A percentile compares a stretch with the other conserved stretches of the same genome.
Evolutionary conservation across 2,113 vertebrate species (phyloP).

Genomic region (Etheostoma cragini): DNA sequence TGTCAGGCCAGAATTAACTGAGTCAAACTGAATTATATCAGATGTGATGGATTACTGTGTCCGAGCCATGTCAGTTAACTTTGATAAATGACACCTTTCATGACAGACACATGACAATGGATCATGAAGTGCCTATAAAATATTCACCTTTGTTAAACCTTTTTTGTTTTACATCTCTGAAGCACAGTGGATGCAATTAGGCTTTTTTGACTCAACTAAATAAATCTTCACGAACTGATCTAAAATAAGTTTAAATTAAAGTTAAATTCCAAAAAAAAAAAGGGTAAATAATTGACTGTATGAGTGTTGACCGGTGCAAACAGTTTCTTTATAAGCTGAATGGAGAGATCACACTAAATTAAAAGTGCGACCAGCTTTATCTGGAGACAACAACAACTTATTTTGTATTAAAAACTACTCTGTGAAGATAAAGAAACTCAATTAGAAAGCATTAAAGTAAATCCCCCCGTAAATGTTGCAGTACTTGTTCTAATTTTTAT

Average conservation of each 20-base stretch:
- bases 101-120: slow-evolving; percentile 13
- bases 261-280: not conserved
- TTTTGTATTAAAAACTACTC: not conserved
- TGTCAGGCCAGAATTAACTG: slow-evolving; percentile 32
- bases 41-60: slow-evolving; percentile 15
- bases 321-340: not conserved
- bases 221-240: not conserved
- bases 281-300: not conserved
- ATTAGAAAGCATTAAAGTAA: not conserved
- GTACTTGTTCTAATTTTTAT: not conserved
- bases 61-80: not conserved
- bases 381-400: not conserved
- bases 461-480: not conserved
- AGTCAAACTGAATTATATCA: slow-evolving; percentile 41
- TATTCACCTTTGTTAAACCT: slow-evolving; percentile 2
- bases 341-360: not conserved
- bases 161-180: slow-evolving; percentile 2
- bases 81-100: slow-evolving; percentile 1
- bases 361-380: not conserved
- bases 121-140: slow-evolving; percentile 21
- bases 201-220: not conserved
- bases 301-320: not conserved
- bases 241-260: too few species aligned
- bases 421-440: not conserved
- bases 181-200: not conserved